Percentiles rank a stretch among this genome's conserved stretches.
These are phyloP conservation scores for Pterobdella sp. DNA, from an alignment of 2,888 invertebrate genomes.

Conservation along the genomic window DNA sequence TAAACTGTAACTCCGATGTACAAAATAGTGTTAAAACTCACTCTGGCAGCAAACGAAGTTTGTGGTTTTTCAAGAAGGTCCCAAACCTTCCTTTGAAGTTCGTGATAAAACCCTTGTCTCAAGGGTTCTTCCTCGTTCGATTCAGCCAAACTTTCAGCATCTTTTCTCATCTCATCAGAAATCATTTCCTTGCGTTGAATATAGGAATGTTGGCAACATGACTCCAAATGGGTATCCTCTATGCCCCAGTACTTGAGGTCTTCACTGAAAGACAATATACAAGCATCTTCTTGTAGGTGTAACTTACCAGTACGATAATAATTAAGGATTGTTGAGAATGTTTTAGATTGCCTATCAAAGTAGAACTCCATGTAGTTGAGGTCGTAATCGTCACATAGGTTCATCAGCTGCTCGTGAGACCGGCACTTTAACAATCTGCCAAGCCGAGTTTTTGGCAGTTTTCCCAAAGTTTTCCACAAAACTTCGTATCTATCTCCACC, in stretches of 20 bases:
- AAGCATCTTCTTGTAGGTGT: conserved; percentile 29
- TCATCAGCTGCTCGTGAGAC: conserved; percentile 27
- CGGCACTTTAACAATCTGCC: conserved; percentile 21
- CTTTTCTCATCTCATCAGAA: conserved; percentile 30
- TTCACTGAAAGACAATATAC: conserved; percentile 27
- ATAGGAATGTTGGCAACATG: conserved; percentile 31
- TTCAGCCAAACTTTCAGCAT: conserved; percentile 21
- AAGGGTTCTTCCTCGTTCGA: conserved; percentile 30
- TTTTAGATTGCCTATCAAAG: conserved; percentile 29
- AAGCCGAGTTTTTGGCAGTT: conserved; percentile 20
- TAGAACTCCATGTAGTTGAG: conserved; percentile 30
- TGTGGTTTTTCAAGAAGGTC: conserved; percentile 31
- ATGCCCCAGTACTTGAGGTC: conserved; percentile 31
- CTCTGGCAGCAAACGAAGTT: conserved; percentile 31
- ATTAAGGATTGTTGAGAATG: conserved; percentile 27
- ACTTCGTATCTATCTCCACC: conserved; percentile 30
- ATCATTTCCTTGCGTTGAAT: conserved; percentile 30
- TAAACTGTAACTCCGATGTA: too few species aligned
- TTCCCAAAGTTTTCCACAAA: conserved; percentile 26
- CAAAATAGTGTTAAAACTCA: too few species aligned
- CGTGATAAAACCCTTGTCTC: conserved; percentile 23
- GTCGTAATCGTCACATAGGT: conserved; percentile 31
- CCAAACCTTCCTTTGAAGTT: conserved; percentile 23
- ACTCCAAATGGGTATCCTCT: conserved; percentile 28
- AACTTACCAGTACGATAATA: conserved; percentile 31